Evolutionary conservation across 2,113 vertebrate species (phyloP).

Genomic region (Nothoprocta perdicaria): DNA sequence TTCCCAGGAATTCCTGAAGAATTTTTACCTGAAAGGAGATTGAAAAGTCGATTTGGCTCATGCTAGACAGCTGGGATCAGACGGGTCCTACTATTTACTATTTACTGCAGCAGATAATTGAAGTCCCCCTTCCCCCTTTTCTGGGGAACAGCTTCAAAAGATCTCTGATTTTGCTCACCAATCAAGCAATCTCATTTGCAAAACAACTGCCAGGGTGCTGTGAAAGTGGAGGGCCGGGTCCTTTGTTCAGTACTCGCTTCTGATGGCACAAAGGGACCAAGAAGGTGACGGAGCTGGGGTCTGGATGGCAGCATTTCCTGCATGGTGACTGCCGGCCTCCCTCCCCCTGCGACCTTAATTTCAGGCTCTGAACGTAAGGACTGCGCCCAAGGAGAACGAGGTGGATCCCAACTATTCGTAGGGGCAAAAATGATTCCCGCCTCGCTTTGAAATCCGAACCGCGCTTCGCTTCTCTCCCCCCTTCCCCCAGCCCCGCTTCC

Average conservation of each 20-base stretch:
- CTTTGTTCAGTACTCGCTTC: conserved; percentile 51
- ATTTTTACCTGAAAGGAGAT: neutral
- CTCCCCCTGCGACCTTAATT: neutral
- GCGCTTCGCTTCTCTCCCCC: conserved; percentile 51
- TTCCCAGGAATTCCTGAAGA: neutral
- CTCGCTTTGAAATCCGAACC: conserved; percentile 68
- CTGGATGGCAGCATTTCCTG: neutral
- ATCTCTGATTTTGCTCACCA: conserved; percentile 60
- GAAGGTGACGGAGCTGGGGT: conserved; percentile 58
- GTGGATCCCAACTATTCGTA: conserved; percentile 55
- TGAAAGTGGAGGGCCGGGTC: conserved; percentile 28
- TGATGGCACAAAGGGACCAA: conserved; percentile 52
- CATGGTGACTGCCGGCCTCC: neutral
- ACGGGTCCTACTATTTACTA: neutral
- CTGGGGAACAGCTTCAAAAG: conserved; percentile 61
- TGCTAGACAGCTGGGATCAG: neutral
- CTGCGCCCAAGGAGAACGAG: conserved; percentile 42
- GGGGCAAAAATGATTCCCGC: conserved; percentile 58
- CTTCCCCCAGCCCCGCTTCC: conserved; percentile 59
- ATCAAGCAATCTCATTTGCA: conserved; percentile 70
- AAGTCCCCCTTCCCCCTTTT: conserved; percentile 43
- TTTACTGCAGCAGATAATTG: conserved; percentile 5
- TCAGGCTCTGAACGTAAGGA: neutral
- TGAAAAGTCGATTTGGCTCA: neutral
- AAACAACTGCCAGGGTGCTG: conserved; percentile 56